Evolutionary conservation across 1,140 invertebrate genomes (phyloP).

Genomic region (Bombus pascuorum): DNA sequence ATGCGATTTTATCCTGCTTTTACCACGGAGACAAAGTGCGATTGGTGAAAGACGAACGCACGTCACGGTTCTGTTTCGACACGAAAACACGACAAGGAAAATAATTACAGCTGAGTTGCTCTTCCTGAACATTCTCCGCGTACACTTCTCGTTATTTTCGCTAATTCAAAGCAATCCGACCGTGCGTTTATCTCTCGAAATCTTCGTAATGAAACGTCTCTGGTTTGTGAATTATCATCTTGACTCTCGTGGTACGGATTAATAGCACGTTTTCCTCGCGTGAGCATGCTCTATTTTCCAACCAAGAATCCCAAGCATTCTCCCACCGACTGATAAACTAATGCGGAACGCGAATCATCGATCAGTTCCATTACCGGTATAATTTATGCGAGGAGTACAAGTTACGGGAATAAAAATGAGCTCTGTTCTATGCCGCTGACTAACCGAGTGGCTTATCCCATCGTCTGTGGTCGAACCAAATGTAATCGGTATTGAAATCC

Average conservation of each 20-base stretch:
- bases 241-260: not conserved
- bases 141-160: not conserved
- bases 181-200: not conserved
- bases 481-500: slow-evolving; percentile 3
- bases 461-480: slow-evolving; percentile 10
- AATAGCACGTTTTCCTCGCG: not conserved
- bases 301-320: slow-evolving; percentile 3
- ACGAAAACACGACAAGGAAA: not conserved
- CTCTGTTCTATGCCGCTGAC: not conserved
- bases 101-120: not conserved
- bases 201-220: not conserved
- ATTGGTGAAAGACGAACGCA: slow-evolving; percentile 9
- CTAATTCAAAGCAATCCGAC: slow-evolving; percentile 2
- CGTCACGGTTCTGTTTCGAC: not conserved
- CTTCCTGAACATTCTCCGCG: not conserved
- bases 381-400: slow-evolving; percentile 27
- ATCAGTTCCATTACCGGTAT: not conserved
- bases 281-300: not conserved
- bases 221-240: not conserved
- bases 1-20: slow-evolving; percentile 43
- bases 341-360: not conserved
- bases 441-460: slow-evolving; percentile 1
- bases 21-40: not conserved
- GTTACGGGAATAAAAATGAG: slow-evolving; percentile 7
- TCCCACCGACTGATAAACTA: not conserved